Conservation (phyloP, 2,797 vertebrate species). For the Rhinatrema bivittatum region DNA sequence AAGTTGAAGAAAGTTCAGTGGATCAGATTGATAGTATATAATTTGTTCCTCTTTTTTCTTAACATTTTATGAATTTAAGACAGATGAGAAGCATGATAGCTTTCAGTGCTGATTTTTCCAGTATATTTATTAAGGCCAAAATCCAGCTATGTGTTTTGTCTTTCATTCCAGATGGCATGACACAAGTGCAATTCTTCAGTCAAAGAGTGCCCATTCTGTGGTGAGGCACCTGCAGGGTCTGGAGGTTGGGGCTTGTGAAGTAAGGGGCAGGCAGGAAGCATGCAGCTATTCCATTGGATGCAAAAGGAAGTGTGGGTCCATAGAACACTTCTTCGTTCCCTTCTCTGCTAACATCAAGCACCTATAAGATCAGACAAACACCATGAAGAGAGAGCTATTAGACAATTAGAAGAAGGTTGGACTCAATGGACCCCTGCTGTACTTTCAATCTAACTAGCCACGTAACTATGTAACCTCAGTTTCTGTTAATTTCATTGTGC, state of each 20-base stretch:
- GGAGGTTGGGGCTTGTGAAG: conserved; percentile 88
- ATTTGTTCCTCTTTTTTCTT: conserved; percentile 22
- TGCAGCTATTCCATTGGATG: conserved; percentile 88
- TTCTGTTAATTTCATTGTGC: no score
- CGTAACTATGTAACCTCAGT: no score
- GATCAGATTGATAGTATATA: conserved; percentile 14
- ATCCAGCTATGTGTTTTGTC: neutral
- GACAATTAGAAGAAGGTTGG: no score
- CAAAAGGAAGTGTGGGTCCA: conserved; percentile 87
- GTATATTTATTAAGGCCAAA: conserved; percentile 5
- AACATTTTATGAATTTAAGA: conserved; percentile 25
- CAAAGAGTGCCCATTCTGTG: conserved; percentile 83
- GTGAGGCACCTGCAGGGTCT: conserved; percentile 90
- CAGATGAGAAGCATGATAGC: conserved; percentile 39
- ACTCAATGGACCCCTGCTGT: no score
- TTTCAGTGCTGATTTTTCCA: conserved; percentile 6
- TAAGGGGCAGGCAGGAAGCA: conserved; percentile 92
- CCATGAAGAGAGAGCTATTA: no score
- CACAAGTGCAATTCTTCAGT: no score
- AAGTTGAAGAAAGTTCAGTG: conserved; percentile 1
- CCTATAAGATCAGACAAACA: conserved; percentile 50
- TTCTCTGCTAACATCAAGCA: conserved; percentile 85
- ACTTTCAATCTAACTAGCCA: no score
- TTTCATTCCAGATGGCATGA: no score
- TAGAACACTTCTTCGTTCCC: conserved; percentile 96